Evolutionary conservation across 2,888 invertebrate genomes (phyloP).

Genomic region (Rhagium mordax): DNA sequence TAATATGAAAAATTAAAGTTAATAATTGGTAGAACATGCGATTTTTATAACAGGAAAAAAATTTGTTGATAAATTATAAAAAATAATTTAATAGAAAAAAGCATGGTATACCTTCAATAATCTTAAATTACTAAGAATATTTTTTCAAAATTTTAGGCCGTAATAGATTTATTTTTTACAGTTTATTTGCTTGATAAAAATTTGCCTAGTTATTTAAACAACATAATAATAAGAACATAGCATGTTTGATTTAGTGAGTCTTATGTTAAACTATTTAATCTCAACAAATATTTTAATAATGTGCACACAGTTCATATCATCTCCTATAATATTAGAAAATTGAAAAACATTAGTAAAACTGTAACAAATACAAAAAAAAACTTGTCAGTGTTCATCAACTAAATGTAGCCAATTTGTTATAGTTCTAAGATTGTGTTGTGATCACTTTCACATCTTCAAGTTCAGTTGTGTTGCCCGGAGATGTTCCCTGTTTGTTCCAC

Average conservation of each 20-base stretch:
- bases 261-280: slow-evolving; percentile 64
- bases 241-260: slow-evolving; percentile 51
- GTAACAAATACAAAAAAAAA: slow-evolving; percentile 65
- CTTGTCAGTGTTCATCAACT: slow-evolving; percentile 61
- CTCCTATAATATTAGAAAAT: slow-evolving; percentile 63
- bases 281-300: slow-evolving; percentile 64
- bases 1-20: background rate
- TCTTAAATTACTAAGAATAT: background rate
- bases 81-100: background rate
- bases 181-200: slow-evolving; percentile 30
- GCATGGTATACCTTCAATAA: background rate
- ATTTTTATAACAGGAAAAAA: background rate
- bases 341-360: slow-evolving; percentile 63
- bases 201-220: slow-evolving; percentile 25
- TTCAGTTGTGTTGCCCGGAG: slow-evolving; percentile 35
- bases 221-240: slow-evolving; percentile 44
- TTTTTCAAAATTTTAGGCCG: slow-evolving; percentile 14
- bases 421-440: slow-evolving; percentile 57
- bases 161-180: slow-evolving; percentile 26
- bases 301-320: slow-evolving; percentile 59
- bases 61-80: background rate
- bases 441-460: slow-evolving; percentile 47
- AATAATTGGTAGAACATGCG: too few relatives aligned
- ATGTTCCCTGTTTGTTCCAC: slow-evolving; percentile 44
- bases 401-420: slow-evolving; percentile 65